These are phyloP conservation scores for Scomber colias DNA, from an alignment of 2,113 vertebrate species.

Conservation along the genomic window DNA sequence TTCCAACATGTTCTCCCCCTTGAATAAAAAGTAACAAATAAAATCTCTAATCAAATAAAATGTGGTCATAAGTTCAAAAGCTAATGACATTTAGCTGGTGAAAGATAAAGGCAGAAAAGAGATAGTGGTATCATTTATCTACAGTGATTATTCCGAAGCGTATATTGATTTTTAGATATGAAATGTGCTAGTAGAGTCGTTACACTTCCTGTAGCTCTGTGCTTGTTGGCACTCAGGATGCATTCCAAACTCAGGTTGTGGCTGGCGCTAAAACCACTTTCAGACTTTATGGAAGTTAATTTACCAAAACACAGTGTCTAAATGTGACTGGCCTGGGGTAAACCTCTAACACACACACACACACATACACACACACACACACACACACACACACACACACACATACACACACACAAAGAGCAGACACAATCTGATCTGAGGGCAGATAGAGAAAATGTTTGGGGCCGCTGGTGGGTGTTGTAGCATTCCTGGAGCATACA, in stretches of 20 bases:
- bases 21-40: no score
- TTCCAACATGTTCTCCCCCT: no score
- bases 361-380: conserved; percentile 20
- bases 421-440: conserved; percentile 60
- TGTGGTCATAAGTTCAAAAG: no score
- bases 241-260: conserved; percentile 39
- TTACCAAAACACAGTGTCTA: conserved; percentile 43
- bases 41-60: no score
- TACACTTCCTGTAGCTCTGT: conserved; percentile 8
- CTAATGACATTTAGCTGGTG: no score
- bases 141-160: background rate
- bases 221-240: background rate
- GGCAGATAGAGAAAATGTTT: conserved; percentile 69
- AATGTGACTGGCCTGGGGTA: conserved; percentile 53
- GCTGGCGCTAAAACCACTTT: conserved; percentile 31
- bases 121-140: background rate
- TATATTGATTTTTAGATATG: background rate
- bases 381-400: conserved; percentile 11
- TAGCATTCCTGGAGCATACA: conserved; percentile 70
- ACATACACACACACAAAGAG: conserved; percentile 21
- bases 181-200: background rate
- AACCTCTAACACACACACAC: conserved; percentile 46
- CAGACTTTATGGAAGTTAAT: conserved; percentile 38
- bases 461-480: conserved; percentile 56
- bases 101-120: background rate